Percentiles rank a stretch among this genome's conserved stretches.
phyloP scores from a whole-genome alignment of 2,113 vertebrate genomes.

The Genyomyrus donnyi region DNA sequence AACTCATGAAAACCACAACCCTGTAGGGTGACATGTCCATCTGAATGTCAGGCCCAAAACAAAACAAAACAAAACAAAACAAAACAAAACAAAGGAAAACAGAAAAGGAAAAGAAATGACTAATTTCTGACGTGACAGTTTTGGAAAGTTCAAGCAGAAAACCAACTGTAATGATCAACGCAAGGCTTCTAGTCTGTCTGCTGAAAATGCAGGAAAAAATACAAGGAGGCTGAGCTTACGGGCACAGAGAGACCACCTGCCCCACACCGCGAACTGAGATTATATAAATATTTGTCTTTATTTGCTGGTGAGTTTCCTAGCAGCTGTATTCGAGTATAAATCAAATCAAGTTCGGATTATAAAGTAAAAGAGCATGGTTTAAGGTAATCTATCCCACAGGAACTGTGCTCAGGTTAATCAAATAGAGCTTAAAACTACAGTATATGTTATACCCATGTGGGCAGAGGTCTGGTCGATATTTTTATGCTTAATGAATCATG shows the following conservation, averaged over 20 bases:
- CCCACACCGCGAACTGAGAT: conserved; percentile 75
- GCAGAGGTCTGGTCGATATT: conserved; percentile 42
- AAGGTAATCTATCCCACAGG: conserved; percentile 84
- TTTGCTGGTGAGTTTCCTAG: conserved; percentile 79
- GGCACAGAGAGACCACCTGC: conserved; percentile 72
- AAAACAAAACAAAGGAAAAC: conserved; percentile 51
- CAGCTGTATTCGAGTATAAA: conserved; percentile 80
- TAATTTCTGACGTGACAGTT: conserved; percentile 86
- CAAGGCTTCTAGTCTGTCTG: conserved; percentile 75
- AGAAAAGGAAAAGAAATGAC: conserved; percentile 47
- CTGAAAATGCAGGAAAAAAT: conserved; percentile 65
- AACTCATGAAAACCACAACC: conserved; percentile 60
- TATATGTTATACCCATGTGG: conserved; percentile 73
- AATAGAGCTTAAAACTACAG: conserved; percentile 80
- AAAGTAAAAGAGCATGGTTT: conserved; percentile 84
- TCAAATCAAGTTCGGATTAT: conserved; percentile 86
- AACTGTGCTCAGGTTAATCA: conserved; percentile 82
- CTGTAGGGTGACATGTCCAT: conserved; percentile 62
- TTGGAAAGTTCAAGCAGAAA: conserved; percentile 91
- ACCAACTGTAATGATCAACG: conserved; percentile 82
- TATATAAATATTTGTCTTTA: conserved; percentile 77
- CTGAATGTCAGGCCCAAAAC: conserved; percentile 72
- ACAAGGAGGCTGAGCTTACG: conserved; percentile 71
- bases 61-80: conserved; percentile 13
- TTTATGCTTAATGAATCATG: conserved; percentile 68